A percentile compares a stretch with the other conserved stretches of the same genome.
phyloP scores from a whole-genome alignment of 1,140 invertebrate species.

The Leptopilina boulardi region DNA sequence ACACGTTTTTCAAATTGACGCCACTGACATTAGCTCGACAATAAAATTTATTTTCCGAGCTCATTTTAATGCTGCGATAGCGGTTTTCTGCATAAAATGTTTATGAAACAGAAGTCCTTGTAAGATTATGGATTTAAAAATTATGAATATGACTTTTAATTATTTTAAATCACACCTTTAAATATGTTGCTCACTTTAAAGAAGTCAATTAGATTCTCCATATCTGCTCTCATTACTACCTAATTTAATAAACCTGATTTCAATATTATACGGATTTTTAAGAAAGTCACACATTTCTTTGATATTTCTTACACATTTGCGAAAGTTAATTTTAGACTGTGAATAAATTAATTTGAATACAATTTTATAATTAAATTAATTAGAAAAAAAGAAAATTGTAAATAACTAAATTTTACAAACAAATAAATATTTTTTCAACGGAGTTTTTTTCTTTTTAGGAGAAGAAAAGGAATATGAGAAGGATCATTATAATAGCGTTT shows the following conservation, averaged over 20 bases:
- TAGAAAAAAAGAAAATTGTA: too few species aligned
- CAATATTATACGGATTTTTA: background rate
- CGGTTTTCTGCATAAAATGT: background rate
- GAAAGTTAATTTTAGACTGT: too few species aligned
- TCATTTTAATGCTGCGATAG: slow-evolving; percentile 3
- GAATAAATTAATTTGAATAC: background rate
- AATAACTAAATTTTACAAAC: too few species aligned
- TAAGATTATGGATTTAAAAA: background rate
- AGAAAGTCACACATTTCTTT: too few species aligned
- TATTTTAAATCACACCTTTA: background rate
- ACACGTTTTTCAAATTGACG: slow-evolving; percentile 13
- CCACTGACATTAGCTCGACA: background rate
- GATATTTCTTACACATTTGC: too few species aligned
- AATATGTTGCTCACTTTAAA: background rate
- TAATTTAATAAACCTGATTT: slow-evolving; percentile 18
- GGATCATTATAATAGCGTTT: too few species aligned
- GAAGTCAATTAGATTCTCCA: background rate
- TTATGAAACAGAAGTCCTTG: background rate
- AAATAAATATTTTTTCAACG: too few species aligned
- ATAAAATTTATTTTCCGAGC: background rate
- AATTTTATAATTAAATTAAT: background rate
- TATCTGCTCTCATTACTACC: background rate
- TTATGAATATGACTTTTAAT: slow-evolving; percentile 10
- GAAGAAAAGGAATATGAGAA: too few species aligned
- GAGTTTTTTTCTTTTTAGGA: too few species aligned